Base-by-base conservation (phyloP, 2,113 vertebrate species). In the Dasyprocta punctata region DNA sequence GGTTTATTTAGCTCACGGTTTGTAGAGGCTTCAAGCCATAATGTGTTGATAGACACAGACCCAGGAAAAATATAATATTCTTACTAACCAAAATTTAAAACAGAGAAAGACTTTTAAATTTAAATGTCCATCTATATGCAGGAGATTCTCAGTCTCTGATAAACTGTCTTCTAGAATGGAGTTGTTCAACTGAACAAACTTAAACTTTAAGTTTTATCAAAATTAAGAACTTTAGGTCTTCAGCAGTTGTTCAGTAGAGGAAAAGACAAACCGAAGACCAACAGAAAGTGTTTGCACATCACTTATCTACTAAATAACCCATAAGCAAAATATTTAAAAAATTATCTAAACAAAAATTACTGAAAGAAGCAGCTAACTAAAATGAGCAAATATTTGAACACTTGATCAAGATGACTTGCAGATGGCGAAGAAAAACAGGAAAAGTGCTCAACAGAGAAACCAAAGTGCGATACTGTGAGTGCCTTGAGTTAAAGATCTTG, bases 151-250 rank as follows among this genome's bases (percentile, higher is more conserved):
- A 90, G 86, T 93, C 17, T 78, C 54, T 84, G n/a, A 19, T 36
- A 89, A 97, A 89, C 65, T 73, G 54, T 71, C 54, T 89, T 85
- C 44, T 63, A 49, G 8, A 56, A 24, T 28, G 90, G 52, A 5
- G 24, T 5, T 77, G 5, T 54, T 84, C 78, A 87, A 93, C 22
- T 78, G 44, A 67, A 89, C 3, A 65, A 78, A 84, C 56, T 71
- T n/a, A 87, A 52, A 92, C 47, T 44, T 71, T 54, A 71, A 36
- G 19, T 49, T 78, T 77, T 44, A 78, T 61, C n/a, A 87, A 93
- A 89, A 89, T 89, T 85, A 81, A 91, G 93, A 63, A 22, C 8
- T 47, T 90, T 60, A 22, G 86, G 4, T 91, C n/a, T 86, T 77
- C 38, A n/a, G 54, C 47, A 4, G 17, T 16, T 87, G 73, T 47